These are phyloP conservation scores for Trinorchestia longiramus DNA, from an alignment of 1,140 invertebrate species.

Conservation along the genomic window DNA sequence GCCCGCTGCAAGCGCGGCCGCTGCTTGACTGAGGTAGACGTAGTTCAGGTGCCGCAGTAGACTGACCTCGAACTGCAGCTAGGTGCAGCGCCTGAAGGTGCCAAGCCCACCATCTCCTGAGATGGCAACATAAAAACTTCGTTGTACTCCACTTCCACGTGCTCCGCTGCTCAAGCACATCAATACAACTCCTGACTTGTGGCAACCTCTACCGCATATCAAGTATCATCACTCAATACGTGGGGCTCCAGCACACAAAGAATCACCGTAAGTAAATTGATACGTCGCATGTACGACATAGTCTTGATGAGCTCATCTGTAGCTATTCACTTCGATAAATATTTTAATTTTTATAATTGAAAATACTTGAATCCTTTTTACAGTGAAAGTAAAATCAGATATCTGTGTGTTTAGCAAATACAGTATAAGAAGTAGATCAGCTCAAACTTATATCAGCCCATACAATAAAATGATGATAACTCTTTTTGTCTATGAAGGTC, in stretches of 20 bases:
- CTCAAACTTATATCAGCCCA: too few species aligned
- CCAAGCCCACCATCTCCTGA: neutral
- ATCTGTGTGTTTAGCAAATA: too few species aligned
- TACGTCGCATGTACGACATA: too few species aligned
- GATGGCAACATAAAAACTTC: neutral
- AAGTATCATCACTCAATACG: neutral
- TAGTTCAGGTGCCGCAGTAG: neutral
- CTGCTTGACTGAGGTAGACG: neutral
- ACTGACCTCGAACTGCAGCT: neutral
- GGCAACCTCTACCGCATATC: neutral
- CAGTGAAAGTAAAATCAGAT: too few species aligned
- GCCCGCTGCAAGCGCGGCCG: too few species aligned
- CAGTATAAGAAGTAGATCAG: too few species aligned
- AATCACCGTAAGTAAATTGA: neutral
- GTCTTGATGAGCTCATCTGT: too few species aligned
- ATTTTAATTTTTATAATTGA: too few species aligned
- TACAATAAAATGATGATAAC: too few species aligned
- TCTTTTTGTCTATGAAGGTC: too few species aligned
- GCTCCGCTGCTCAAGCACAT: neutral
- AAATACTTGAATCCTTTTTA: too few species aligned
- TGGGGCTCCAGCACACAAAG: neutral
- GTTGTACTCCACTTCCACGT: neutral
- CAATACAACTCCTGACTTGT: neutral
- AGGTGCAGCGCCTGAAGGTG: neutral
- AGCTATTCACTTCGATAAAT: too few species aligned